Evolutionary conservation across 2,797 vertebrate species (phyloP).

Genomic region (Meriones psammophilus): DNA sequence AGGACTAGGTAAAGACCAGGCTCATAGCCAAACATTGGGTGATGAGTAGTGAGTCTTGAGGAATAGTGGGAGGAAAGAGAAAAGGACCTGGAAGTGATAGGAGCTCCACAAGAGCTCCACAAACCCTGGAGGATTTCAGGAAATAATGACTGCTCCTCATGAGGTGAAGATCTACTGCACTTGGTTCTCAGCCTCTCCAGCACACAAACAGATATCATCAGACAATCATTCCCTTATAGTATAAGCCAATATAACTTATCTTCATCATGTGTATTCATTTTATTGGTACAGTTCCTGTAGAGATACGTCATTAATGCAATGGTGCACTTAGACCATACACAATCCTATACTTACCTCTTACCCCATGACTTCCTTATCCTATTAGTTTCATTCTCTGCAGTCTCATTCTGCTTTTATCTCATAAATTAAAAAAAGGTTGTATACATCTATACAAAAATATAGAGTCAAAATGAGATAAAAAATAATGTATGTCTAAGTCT

Average conservation of each 20-base stretch:
- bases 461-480: background rate
- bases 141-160: accelerated
- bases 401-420: background rate
- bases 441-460: background rate
- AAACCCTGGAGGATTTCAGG: background rate
- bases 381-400: background rate
- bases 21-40: too few relatives aligned
- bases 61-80: too few relatives aligned
- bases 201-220: background rate
- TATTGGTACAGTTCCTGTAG: background rate
- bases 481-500: background rate
- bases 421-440: background rate
- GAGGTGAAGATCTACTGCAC: background rate
- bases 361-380: background rate
- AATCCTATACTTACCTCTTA: background rate
- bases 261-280: background rate
- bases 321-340: background rate
- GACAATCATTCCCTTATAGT: background rate
- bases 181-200: background rate
- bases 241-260: background rate
- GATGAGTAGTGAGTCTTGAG: too few relatives aligned
- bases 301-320: too few relatives aligned
- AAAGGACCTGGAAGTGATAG: too few relatives aligned
- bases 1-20: too few relatives aligned
- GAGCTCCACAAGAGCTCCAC: too few relatives aligned